Base-by-base conservation (phyloP, 1,140 invertebrate species). In the Coelopa frigida region DNA sequence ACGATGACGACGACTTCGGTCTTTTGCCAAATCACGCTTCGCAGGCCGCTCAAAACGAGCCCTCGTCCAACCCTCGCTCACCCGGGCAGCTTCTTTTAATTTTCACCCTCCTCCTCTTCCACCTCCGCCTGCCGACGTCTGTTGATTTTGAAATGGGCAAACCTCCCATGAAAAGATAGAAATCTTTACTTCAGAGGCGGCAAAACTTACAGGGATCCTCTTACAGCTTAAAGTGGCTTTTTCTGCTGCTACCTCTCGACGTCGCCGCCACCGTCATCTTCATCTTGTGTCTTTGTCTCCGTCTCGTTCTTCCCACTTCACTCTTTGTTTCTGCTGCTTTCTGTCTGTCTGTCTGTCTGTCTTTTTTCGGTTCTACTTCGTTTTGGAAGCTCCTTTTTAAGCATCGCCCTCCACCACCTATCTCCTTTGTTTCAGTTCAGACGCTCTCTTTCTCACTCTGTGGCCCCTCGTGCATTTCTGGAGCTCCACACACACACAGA, bases 91-190 rank as follows among this genome's bases (percentile, higher is more conserved):
- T 21, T 14, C 17, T 29, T 39, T 38, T 39, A 5, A 23, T 29
- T 47, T 31, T 47, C 21, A 5, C 1, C 10, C 21, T 46, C 24
- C 18, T 23, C 22, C 46, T 33, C 38, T 46, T 33, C 20, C 14
- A 23, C 27, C 27, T 24, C 29, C 18, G 17, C 14, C 20, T 26
- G 23, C 33, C 38, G 31, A 17, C 23, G 38, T n/a, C n/a, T n/a
- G n/a, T 46, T 46, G 23, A 42, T 58, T 58, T 58, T 51, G 50
- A 59, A 59, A 59, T 59, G 53, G 48, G 46, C 38, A 41, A 41
- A 50, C 56, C 58, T 58, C 55, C 55, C 57, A 61, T 55, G 53
- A 50, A 55, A 51, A 61, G 59, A 59, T 62, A 54, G 55, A 58
- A 62, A 58, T 57, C 59, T 50, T 35, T 27, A 53, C 32, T 53